Percentiles rank a stretch among this genome's conserved stretches.
Conservation (phyloP, 2,797 vertebrate genomes). For the Halcyon smyrnensis region DNA sequence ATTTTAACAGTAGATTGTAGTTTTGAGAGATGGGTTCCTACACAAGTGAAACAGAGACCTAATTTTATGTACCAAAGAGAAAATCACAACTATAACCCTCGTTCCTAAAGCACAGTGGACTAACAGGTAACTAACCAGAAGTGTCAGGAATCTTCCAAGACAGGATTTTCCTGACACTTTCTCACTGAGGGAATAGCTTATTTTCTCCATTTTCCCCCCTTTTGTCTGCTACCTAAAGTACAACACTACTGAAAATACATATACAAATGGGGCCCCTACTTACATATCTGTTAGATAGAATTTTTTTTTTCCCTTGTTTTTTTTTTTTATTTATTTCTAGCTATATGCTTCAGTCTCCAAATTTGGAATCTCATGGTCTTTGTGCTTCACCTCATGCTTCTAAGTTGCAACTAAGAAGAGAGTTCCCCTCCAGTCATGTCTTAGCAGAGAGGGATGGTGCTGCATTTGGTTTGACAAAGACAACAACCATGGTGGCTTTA, state of each 20-base stretch:
- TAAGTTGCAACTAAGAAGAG: neutral
- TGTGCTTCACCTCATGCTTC: neutral
- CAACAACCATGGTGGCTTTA: rapidly evolving
- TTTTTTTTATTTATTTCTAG: neutral
- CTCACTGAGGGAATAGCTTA: neutral
- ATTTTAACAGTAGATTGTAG: neutral
- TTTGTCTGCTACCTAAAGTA: neutral
- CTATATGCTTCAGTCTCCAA: neutral
- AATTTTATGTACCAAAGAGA: neutral
- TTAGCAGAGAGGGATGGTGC: neutral
- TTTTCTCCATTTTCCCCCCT: neutral
- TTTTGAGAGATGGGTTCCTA: neutral
- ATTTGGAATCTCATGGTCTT: neutral
- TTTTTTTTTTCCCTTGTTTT: neutral
- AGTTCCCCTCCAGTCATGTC: neutral
- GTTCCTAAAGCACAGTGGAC: neutral
- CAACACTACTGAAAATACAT: neutral
- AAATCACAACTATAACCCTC: neutral
- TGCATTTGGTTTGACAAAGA: neutral
- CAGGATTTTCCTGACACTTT: neutral
- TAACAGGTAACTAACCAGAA: neutral
- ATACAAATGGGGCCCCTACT: neutral
- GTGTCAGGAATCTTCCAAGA: neutral
- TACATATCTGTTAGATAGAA: neutral
- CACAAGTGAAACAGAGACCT: neutral